These are phyloP conservation scores for Muscina levida DNA, from an alignment of 2,888 invertebrate genomes.

Conservation along the genomic window DNA sequence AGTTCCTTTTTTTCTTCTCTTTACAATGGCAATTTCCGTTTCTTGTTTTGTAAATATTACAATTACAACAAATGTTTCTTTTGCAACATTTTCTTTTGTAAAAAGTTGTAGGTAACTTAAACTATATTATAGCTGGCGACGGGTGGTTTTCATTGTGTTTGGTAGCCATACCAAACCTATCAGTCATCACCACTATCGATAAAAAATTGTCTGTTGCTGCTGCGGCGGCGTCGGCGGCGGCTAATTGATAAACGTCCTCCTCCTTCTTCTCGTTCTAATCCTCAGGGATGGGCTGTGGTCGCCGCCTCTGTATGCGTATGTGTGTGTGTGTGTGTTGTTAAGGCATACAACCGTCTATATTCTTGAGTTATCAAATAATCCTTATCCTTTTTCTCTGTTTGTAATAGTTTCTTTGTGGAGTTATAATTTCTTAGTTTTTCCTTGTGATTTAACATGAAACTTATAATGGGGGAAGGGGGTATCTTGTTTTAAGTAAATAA, in stretches of 20 bases:
- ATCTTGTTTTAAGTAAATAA: conserved; percentile 18
- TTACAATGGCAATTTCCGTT: not conserved
- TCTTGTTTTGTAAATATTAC: conserved; percentile 20
- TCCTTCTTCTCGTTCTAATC: not conserved
- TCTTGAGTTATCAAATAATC: conserved; percentile 48
- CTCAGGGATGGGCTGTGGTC: not conserved
- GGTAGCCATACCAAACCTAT: too few relatives aligned
- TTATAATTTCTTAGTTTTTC: conserved; percentile 21
- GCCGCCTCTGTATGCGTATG: too few relatives aligned
- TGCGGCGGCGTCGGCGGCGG: too few relatives aligned
- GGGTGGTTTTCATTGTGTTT: not conserved
- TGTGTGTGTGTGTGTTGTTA: conserved; percentile 43
- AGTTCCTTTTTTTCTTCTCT: not conserved
- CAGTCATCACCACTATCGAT: too few relatives aligned
- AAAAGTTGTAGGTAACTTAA: not conserved
- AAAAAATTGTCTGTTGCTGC: not conserved
- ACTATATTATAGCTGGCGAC: conserved; percentile 13
- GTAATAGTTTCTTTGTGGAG: conserved; percentile 3
- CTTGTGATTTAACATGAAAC: conserved; percentile 2
- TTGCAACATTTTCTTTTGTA: conserved; percentile 2
- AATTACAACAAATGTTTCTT: conserved; percentile 9
- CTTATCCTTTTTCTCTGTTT: not conserved
- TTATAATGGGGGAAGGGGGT: conserved; percentile 17
- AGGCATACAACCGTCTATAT: conserved; percentile 29
- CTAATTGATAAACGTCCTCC: too few relatives aligned